Evolutionary conservation across 1,140 invertebrate species (phyloP).

Genomic region (Armadillidium nasatum): DNA sequence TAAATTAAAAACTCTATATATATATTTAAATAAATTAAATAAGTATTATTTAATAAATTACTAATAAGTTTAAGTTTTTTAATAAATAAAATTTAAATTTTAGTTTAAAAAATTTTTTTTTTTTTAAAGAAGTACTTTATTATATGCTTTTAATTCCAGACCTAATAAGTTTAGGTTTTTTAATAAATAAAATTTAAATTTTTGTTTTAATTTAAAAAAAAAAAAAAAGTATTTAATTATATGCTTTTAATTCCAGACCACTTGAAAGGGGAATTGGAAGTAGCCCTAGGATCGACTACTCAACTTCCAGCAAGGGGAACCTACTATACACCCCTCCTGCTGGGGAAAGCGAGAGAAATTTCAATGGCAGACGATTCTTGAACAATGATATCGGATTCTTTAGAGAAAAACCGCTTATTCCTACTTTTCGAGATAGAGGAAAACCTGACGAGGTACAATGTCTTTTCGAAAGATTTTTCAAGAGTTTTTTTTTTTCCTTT

Average conservation of each 20-base stretch:
- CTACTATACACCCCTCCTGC: background rate
- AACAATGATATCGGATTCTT: background rate
- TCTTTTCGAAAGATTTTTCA: too few relatives aligned
- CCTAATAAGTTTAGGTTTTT: too few relatives aligned
- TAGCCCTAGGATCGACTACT: background rate
- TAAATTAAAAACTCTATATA: too few relatives aligned
- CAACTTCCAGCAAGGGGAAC: background rate
- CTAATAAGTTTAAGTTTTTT: too few relatives aligned
- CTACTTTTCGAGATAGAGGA: background rate
- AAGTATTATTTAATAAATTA: too few relatives aligned
- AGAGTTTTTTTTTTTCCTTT: too few relatives aligned
- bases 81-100: too few relatives aligned
- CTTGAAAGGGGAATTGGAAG: background rate
- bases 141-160: too few relatives aligned
- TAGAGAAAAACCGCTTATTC: background rate
- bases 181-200: too few relatives aligned
- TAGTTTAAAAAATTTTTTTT: too few relatives aligned
- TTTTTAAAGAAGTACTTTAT: background rate
- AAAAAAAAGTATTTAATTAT: background rate
- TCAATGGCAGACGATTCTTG: background rate
- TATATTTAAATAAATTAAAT: too few relatives aligned
- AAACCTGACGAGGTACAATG: background rate
- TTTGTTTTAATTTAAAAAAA: too few relatives aligned
- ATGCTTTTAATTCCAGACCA: background rate
- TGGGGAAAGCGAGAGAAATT: background rate